Evolutionary conservation across 2,888 invertebrate genomes (phyloP), one percentile per base, ranked within the genome.

Genomic region (Drosophila paranaensis): DNA sequence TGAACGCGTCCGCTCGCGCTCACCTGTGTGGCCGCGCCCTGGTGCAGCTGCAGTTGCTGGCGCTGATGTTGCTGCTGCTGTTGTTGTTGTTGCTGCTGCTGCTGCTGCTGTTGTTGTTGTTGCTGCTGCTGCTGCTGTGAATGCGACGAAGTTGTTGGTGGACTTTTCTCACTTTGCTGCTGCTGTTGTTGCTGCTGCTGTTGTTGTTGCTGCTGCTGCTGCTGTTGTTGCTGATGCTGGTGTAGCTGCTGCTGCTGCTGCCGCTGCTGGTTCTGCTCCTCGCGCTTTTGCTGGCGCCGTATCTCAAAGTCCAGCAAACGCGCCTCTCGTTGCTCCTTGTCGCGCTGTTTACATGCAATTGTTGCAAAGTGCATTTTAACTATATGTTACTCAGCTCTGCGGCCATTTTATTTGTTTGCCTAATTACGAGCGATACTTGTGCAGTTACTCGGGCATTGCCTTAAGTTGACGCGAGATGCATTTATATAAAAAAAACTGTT

Each of bases 281-380:
- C 93, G 63, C 92, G 92, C 82, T 93, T 91, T 74, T 93, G 92
- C 74, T 92, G 92, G 30, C 92, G 91, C 20, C 93, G 89, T 67
- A 93, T 93, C 81, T 93, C 93, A 75, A 92, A 91, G 84, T 93
- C 93, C 74, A 93, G 85, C 77, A 93, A 90, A 71, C 93, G 92
- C 70, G 93, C 92, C 88, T 93, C 93, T 53, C 92, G 91, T 70
- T 91, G 91, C 77, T 93, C 93, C 78, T 92, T 92, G 74, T 93
- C 93, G 80, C 91, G 90, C 93, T 93, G 84, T 85, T 89, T 87
- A 85, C 89, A 87, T 89, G 89, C 89, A 89, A 89, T 89, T 89
- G 89, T 89, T 84, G 86, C 86, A 86, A 86, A 86, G 87, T 86
- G 86, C 86, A 86, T 86, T 86, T 89, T 86, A 81, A 82, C 89